These are phyloP conservation scores for Drosophila hamatofila DNA, from an alignment of 2,888 invertebrate species.

Conservation along the genomic window DNA sequence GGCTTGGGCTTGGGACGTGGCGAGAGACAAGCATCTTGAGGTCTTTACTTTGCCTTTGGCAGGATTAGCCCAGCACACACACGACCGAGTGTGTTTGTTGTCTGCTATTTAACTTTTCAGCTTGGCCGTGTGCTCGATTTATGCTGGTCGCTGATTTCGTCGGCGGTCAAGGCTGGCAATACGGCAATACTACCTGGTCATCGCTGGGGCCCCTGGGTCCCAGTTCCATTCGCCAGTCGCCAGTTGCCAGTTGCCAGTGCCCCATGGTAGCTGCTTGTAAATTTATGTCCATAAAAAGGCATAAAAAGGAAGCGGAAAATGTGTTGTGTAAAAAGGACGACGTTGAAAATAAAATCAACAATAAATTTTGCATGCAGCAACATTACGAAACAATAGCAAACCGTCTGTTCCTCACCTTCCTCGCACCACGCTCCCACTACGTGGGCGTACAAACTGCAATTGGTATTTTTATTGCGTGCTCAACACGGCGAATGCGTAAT, in stretches of 20 bases:
- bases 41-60: conserved; percentile 45
- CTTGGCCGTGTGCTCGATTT: conserved; percentile 55
- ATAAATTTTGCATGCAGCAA: conserved; percentile 78
- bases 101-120: conserved; percentile 34
- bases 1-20: conserved; percentile 3
- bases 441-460: conserved; percentile 66
- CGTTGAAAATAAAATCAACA: conserved; percentile 80
- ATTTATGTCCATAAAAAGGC: conserved; percentile 79
- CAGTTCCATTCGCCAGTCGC: conserved; percentile 15
- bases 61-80: conserved; percentile 53
- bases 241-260: conserved; percentile 6
- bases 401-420: not conserved
- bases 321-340: conserved; percentile 79
- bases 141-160: conserved; percentile 66
- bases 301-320: conserved; percentile 78
- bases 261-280: conserved; percentile 70
- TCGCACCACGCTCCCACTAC: not conserved
- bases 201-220: conserved; percentile 10
- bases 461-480: conserved; percentile 81
- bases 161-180: conserved; percentile 72
- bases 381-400: conserved; percentile 78
- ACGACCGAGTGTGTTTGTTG: conserved; percentile 11
- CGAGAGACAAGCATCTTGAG: conserved; percentile 76
- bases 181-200: conserved; percentile 49
- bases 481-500: conserved; percentile 81